Base-by-base conservation (phyloP, 2,797 vertebrate species). In the Leucoraja ocellata region DNA sequence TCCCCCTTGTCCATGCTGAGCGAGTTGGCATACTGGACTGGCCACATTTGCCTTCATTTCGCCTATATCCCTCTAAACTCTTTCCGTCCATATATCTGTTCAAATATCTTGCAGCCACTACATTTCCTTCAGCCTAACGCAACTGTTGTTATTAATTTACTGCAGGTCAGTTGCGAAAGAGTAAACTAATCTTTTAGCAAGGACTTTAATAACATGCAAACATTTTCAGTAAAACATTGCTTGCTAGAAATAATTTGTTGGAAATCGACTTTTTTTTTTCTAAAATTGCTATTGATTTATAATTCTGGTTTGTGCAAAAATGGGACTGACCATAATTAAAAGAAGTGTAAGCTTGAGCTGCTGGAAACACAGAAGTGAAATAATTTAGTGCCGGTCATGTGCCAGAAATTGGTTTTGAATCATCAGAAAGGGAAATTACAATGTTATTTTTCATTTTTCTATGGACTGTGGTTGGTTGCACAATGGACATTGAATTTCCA, bases 331-430 rank as follows among this genome's bases (percentile, higher is more conserved):
- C 81, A 46, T 83, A 84, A 61, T 84, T 54, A 28, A 36, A 91
- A 91, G 36, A 36, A 74, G 68, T 74, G 39, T 91, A 54, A 39
- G 0, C 23, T 71, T 73, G 71, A 11, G 21, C 18, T 91, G 68
- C 68, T 46, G 90, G 36, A 74, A 73, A 91, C 16, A 68, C 90
- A 91, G 68, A 91, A 91, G 68, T 91, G 90, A 91, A 91, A 73
- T 73, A 91, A 91, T 91, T 21, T 46, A 46, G 16, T 81, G 8
- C 11, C 73, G 32, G 68, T 91, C 39, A 74, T 25, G 23, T 91
- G 68, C 73, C 68, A 91, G 16, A 63, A 39, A 54, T 54, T 54
- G 14, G 23, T 65, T 73, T 65, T 91, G 88, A 91, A 91, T 91
- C 68, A 91, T 73, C 88, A 71, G 23, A 73, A 91, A 91, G 23